Evolutionary conservation across 2,888 invertebrate species (phyloP), one percentile per base, ranked within the genome.

Genomic region (Sipha maydis): DNA sequence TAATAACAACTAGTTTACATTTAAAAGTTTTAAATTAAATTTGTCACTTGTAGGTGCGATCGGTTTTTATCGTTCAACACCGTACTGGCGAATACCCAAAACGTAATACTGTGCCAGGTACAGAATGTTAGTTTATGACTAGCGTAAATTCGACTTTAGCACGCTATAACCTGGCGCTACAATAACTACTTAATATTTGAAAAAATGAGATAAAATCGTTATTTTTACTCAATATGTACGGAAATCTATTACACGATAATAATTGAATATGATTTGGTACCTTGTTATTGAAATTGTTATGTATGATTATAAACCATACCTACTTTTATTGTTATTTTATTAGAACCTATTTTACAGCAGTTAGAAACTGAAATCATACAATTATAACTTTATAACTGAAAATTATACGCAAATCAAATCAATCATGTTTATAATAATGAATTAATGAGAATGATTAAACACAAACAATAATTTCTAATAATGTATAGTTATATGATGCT

Each of bases 31-130:
- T 88, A 88, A 88, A 88, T 82, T 80, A 88, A 88, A 88, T 75
- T 80, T 88, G 88, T 88, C 80, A 88, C 80, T 82, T 80, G 86
- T 88, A 88, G 80, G 88, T 88, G 88, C 88, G 88, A 88, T 80
- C 85, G 19, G 82, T 48, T 77, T 88, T 76, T 88, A 88, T 80
- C 73, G 75, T 80, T 82, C 80, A 88, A 82, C 85, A 85, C 85
- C 77, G 77, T 69, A 28, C 54, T 85, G 69, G 85, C 54, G 69
- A 31, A 69, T 77, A 85, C 69, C 78, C 85, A 85, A 85, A 69
- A 82, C 28, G 67, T 75, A 75, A 75, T 88, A 75, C 75, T 67
- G 88, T 88, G 75, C 88, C 88, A 82, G 88, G 88, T 41, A 88
- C 88, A 88, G 88, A 82, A 82, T 48, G 69, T 75, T 80, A 31